Evolutionary conservation across 2,113 vertebrate species (phyloP).

Genomic region (Saguinus imperator): DNA sequence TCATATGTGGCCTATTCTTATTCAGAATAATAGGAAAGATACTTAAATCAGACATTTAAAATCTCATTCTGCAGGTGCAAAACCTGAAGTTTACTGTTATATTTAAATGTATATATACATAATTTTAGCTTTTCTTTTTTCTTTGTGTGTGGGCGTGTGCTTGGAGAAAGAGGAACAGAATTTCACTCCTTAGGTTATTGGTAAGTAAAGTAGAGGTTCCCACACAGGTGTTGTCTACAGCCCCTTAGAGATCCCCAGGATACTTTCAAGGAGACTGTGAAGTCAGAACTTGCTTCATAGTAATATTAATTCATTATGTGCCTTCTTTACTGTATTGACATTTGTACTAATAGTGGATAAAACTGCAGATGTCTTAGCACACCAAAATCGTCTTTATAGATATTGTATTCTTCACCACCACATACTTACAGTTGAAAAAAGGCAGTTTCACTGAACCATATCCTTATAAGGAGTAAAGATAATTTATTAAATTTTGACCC

Average conservation of each 20-base stretch:
- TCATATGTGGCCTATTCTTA: not conserved
- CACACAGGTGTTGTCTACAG: not conserved
- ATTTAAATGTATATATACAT: not conserved
- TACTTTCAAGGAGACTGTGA: not conserved
- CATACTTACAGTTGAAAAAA: not conserved
- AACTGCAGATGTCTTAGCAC: not conserved
- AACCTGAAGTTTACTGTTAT: not conserved
- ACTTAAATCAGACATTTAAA: not conserved
- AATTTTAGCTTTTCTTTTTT: not conserved
- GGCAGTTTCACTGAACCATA: not conserved
- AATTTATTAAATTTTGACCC: not conserved
- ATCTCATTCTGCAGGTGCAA: not conserved
- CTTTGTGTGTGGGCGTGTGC: not conserved
- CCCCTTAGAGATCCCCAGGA: not conserved
- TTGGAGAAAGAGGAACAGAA: not conserved
- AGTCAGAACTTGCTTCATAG: not conserved
- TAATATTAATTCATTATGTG: not conserved
- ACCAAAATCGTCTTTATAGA: not conserved
- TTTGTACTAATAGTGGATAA: not conserved
- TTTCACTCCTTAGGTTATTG: not conserved
- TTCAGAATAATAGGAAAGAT: not conserved
- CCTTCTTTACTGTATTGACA: not conserved
- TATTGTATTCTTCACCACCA: not conserved
- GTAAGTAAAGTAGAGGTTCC: not conserved
- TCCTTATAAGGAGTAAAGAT: not conserved